Base-by-base conservation (phyloP, 1,140 invertebrate species). In the Leptopilina clavipes region DNA sequence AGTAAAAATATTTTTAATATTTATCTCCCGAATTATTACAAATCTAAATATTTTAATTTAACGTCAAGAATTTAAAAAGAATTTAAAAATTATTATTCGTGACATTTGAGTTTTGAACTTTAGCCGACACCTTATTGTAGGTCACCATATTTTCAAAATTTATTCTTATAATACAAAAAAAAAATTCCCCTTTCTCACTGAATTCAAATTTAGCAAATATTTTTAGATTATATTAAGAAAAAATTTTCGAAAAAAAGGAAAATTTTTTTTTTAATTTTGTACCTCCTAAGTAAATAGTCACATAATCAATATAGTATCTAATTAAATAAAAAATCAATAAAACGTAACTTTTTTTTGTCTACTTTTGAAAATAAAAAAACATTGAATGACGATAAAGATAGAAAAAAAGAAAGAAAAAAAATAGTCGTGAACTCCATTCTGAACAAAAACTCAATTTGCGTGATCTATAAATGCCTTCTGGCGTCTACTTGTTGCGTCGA, bases 111-210 rank as follows among this genome's bases (percentile, higher is more conserved):
- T 12, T 59, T 25, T 14, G 8, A 19, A 65, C 59, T 65, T 65
- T 65, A 19, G 59, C 25, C 59, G 59, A 65, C 22, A 65, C 59
- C 59, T 65, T 75, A 44, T 70, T n/a, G n/a, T n/a, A 75, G 59
- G 73, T 45, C 74, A 75, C 44, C 74, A 75, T 71, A 45, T 75
- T 75, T 75, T 71, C 65, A 31, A 31, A 31, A 31, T 31, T 31
- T 31, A 5, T 1, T 31, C 44, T 74, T 43, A 52, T 22, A 59
- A 31, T 11, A 11, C 11, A 14, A 3, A 7, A 65, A 65, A 10
- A 54, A 52, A 3, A 22, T 25, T 37, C 54, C 40, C 12, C 44
- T 48, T 70, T 74, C 7, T 11, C 3, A 6, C 14, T 8, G 14
- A 14, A 6, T 52, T 52, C 25, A 31, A 31, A 17, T 52, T n/a